Evolutionary conservation across 2,113 vertebrate genomes (phyloP), one percentile per base, ranked within the genome.

Genomic region (Takifugu bimaculatus): DNA sequence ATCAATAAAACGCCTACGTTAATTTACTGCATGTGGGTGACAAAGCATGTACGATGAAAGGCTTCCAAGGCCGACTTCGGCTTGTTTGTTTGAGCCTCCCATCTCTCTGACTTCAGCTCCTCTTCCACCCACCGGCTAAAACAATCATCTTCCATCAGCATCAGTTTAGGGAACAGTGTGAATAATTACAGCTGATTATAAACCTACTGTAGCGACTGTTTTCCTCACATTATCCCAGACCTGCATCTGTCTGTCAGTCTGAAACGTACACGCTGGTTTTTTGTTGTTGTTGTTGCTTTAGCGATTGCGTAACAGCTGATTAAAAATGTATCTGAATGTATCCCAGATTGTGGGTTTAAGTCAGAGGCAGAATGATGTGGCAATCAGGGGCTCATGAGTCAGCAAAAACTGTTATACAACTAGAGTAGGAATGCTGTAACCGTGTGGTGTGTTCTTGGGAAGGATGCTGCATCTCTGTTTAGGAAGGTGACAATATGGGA

Each of bases 91-190:
- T 10, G 35, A 39, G 26, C 65, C 56, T 60, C 67, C 60, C 77
- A 59, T 77, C 54, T 67, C 43, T 67, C 54, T 62, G 61, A 68
- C 77, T 73, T 54, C 10, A 53, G 58, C 60, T 62, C 42, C 26
- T 44, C 42, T 67, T 60, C 64, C 73, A 73, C 78, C 80, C 71
- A 74, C 68, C 1, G 15, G 50, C 50, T 59, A 56, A 50, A 44
- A 48, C 70, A 63, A 55, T 54, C 55, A 3, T 55, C 60, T 68
- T 47, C 65, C 49, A 62, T 71, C 54, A 74, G 68, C 50, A 58
- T 79, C 12, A 2, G 63, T 79, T 80, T 45, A 32, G 73, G 61
- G 64, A 74, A 69, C 55, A 75, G 60, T n/a, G 29, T 59, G 65
- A 60, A 65, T 65, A 11, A 59, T 66, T 54, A 27, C 45, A 50